phyloP scores from a whole-genome alignment of 2,888 invertebrate genomes.

The Drosophila meridionalis region DNA sequence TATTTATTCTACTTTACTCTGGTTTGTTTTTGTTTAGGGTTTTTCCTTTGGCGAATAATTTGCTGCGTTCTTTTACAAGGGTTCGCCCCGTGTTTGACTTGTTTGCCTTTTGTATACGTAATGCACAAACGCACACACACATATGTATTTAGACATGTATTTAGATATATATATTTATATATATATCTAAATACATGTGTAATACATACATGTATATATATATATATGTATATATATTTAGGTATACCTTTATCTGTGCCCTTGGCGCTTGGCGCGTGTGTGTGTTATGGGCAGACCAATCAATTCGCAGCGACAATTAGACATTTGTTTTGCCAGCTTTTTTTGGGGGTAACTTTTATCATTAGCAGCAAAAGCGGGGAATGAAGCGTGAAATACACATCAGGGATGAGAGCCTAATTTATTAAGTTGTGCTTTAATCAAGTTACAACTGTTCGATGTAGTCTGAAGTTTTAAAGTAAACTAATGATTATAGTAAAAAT shows the following conservation, averaged over 20 bases:
- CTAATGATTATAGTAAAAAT: too few relatives aligned
- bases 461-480: too few relatives aligned
- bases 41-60: conserved; percentile 50
- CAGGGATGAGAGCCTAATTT: conserved; percentile 6
- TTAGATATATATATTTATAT: not conserved
- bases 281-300: conserved; percentile 1
- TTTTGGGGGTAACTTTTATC: conserved; percentile 12
- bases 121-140: not conserved
- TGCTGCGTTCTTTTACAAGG: conserved; percentile 49
- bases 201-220: not conserved
- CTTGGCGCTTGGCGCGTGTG: conserved; percentile 8
- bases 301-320: conserved; percentile 24
- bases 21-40: conserved; percentile 31
- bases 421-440: conserved; percentile 3
- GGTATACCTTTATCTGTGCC: conserved; percentile 13
- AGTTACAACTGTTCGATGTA: not conserved
- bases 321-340: conserved; percentile 7
- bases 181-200: not conserved
- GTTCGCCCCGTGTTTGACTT: conserved; percentile 37
- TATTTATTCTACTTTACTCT: conserved; percentile 12
- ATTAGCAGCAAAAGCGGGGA: conserved; percentile 14
- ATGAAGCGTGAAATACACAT: not conserved
- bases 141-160: too few relatives aligned
- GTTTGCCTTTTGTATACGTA: conserved; percentile 22
- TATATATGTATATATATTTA: not conserved